A percentile compares a stretch with the other conserved stretches of the same genome.
These are phyloP conservation scores for Cremastinae sp. DNA, from an alignment of 2,888 invertebrate species.

Conservation along the genomic window DNA sequence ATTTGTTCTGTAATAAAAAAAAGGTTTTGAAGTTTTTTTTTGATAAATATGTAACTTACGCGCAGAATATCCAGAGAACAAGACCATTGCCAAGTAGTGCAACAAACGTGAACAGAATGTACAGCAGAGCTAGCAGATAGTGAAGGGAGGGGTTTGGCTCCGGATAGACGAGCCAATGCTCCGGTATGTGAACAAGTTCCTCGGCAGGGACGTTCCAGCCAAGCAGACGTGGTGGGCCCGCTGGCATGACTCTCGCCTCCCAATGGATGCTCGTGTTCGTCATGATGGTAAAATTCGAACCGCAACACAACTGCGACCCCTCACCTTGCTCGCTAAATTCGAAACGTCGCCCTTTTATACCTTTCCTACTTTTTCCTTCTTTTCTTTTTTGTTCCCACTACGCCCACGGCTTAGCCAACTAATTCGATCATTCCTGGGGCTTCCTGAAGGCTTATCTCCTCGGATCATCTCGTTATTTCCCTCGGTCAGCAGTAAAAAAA, in stretches of 20 bases:
- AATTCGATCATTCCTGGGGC: conserved; percentile 69
- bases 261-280: conserved; percentile 74
- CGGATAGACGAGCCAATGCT: conserved; percentile 89
- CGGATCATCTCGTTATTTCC: conserved; percentile 74
- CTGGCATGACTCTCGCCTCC: conserved; percentile 76
- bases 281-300: conserved; percentile 69
- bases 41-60: conserved; percentile 84
- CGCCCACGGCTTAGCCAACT: conserved; percentile 59
- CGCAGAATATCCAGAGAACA: conserved; percentile 91
- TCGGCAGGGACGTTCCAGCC: conserved; percentile 90
- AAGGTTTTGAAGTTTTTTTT: too few species aligned
- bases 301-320: conserved; percentile 72
- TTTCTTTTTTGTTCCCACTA: conserved; percentile 50
- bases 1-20: conserved; percentile 1
- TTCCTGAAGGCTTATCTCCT: conserved; percentile 67
- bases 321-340: conserved; percentile 66
- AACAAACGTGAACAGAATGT: conserved; percentile 87
- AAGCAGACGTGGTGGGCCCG: conserved; percentile 81
- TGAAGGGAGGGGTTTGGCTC: conserved; percentile 92
- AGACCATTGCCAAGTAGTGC: conserved; percentile 91
- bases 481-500: conserved; percentile 72
- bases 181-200: conserved; percentile 86
- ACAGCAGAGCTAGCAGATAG: conserved; percentile 89
- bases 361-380: conserved; percentile 28
- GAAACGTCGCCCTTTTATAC: conserved; percentile 61